Conservation (phyloP, 1,140 invertebrate genomes). For the Chironomus tepperi region DNA sequence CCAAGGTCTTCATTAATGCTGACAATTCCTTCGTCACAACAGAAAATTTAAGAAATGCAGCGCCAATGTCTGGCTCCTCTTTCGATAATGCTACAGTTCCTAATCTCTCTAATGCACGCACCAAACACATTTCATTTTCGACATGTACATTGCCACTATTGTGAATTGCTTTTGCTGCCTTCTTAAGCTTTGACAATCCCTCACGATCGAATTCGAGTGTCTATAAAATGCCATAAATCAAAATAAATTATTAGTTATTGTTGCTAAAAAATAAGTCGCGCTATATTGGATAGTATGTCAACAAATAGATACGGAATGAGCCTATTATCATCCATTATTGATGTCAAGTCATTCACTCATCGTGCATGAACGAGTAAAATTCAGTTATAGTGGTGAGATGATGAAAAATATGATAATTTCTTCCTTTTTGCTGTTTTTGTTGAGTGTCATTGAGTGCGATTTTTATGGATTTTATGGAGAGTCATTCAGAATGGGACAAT, state of each 20-base stretch:
- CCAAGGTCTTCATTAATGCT: slow-evolving; percentile 88
- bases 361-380: not conserved
- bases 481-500: no score
- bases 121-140: slow-evolving; percentile 86
- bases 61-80: slow-evolving; percentile 86
- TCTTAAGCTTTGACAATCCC: slow-evolving; percentile 90
- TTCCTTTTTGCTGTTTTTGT: not conserved
- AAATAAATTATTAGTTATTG: no score
- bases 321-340: not conserved
- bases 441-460: no score
- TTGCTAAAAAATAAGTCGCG: not conserved
- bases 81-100: slow-evolving; percentile 74
- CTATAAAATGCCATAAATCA: slow-evolving; percentile 43
- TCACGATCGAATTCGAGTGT: slow-evolving; percentile 90
- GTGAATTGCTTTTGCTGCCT: slow-evolving; percentile 89
- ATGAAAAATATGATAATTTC: not conserved
- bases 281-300: not conserved
- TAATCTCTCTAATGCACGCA: slow-evolving; percentile 78
- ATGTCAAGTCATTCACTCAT: not conserved
- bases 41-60: slow-evolving; percentile 91
- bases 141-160: slow-evolving; percentile 92
- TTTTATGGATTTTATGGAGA: not conserved
- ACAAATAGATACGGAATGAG: not conserved
- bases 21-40: slow-evolving; percentile 93
- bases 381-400: not conserved